Evolutionary conservation across 1,140 invertebrate species (phyloP).

Genomic region (Metaphire vulgaris): DNA sequence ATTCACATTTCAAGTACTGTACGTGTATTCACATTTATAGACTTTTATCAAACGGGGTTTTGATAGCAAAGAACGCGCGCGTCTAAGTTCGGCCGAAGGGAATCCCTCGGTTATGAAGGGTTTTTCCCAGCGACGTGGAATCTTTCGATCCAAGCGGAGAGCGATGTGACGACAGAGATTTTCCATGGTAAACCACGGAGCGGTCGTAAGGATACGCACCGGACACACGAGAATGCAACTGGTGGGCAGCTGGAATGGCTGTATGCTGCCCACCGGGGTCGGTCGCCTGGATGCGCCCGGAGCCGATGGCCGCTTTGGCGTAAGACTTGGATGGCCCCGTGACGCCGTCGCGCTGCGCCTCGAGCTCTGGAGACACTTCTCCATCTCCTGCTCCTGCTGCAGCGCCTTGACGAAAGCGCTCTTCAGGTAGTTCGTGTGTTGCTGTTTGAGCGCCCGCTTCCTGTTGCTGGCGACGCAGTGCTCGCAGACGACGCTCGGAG

Average conservation of each 20-base stretch:
- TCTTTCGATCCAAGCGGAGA: neutral
- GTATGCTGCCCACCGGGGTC: slow-evolving; percentile 19
- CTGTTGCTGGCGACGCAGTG: slow-evolving; percentile 96
- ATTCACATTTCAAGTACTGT: too few relatives aligned
- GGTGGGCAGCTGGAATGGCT: slow-evolving; percentile 29
- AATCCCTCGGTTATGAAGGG: neutral
- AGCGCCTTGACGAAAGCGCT: slow-evolving; percentile 94
- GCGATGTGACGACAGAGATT: neutral
- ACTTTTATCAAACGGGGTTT: too few relatives aligned
- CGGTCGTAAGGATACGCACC: slow-evolving; percentile 21
- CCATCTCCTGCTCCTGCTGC: slow-evolving; percentile 97
- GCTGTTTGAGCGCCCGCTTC: slow-evolving; percentile 92
- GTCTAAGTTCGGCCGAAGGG: slow-evolving; percentile 12
- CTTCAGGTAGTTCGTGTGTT: slow-evolving; percentile 93
- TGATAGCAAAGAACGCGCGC: too few relatives aligned
- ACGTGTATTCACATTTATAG: too few relatives aligned
- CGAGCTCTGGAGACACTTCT: slow-evolving; percentile 52
- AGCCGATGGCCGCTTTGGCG: slow-evolving; percentile 18
- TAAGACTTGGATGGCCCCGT: slow-evolving; percentile 30
- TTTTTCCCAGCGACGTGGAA: neutral
- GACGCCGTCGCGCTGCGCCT: slow-evolving; percentile 18
- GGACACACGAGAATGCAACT: slow-evolving; percentile 19
- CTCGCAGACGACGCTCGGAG: slow-evolving; percentile 82
- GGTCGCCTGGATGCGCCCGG: slow-evolving; percentile 30
- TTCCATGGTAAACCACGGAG: neutral